Conservation (phyloP, 2,888 invertebrate species). For the Lithophane socia region DNA sequence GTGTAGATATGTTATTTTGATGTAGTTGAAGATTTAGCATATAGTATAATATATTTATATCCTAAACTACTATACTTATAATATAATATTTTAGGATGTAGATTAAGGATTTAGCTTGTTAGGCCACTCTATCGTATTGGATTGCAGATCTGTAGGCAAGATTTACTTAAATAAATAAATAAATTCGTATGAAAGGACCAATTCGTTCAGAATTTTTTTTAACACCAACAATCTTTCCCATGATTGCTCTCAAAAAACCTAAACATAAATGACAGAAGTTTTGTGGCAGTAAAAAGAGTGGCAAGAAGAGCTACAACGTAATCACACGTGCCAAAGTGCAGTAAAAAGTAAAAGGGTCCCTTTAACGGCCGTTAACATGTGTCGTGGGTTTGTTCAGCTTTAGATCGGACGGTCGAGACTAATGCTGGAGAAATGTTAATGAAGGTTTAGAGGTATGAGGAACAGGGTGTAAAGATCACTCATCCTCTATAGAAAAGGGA, state of each 20-base stretch:
- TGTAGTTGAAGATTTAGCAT: too few relatives aligned
- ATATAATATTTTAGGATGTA: too few relatives aligned
- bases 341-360: constrained; percentile 69
- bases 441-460: background rate
- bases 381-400: constrained; percentile 56
- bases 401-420: constrained; percentile 4
- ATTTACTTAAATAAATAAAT: too few relatives aligned
- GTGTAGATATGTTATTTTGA: too few relatives aligned
- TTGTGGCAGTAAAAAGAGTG: constrained; percentile 44
- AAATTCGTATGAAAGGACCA: background rate
- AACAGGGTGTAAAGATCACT: too few relatives aligned
- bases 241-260: background rate
- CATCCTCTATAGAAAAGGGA: too few relatives aligned
- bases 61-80: too few relatives aligned
- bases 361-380: constrained; percentile 73
- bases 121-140: too few relatives aligned
- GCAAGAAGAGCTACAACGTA: constrained; percentile 53
- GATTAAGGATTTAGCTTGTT: too few relatives aligned
- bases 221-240: background rate
- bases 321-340: constrained; percentile 64
- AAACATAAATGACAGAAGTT: constrained; percentile 29
- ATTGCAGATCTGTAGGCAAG: too few relatives aligned
- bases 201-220: background rate
- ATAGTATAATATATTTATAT: too few relatives aligned
- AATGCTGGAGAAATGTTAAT: constrained; percentile 10